These are phyloP conservation scores for Oryzias dopingdopingensis DNA, from an alignment of 2,797 vertebrate genomes.

Conservation along the genomic window DNA sequence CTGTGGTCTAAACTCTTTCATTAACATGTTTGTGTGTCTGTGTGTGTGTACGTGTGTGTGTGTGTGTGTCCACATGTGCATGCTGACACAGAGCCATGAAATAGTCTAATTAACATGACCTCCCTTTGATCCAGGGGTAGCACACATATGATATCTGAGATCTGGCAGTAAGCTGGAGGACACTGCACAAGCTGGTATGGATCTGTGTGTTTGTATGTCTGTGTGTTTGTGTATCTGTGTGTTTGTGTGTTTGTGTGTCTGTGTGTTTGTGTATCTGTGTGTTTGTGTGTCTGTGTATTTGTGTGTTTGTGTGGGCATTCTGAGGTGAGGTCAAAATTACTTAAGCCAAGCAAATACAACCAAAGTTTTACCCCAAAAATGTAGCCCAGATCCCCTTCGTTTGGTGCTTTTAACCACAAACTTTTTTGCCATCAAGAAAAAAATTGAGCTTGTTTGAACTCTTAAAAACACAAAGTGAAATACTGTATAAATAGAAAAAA, in stretches of 20 bases:
- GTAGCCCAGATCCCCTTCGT: not conserved
- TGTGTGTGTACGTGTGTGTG: slow-evolving; percentile 11
- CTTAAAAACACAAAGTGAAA: not conserved
- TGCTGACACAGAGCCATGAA: slow-evolving; percentile 70
- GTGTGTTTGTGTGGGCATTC: slow-evolving; percentile 6
- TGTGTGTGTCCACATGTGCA: slow-evolving; percentile 24
- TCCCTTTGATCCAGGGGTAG: slow-evolving; percentile 76
- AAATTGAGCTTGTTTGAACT: not conserved
- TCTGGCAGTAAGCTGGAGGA: slow-evolving; percentile 47
- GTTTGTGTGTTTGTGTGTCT: not conserved
- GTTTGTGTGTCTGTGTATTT: slow-evolving; percentile 3
- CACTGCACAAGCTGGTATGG: no score
- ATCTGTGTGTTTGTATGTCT: not conserved
- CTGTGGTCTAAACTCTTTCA: slow-evolving; percentile 21
- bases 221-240: slow-evolving; percentile 2
- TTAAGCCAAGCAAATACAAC: slow-evolving; percentile 6
- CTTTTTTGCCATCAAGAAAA: not conserved
- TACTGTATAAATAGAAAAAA: not conserved
- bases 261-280: slow-evolving; percentile 2
- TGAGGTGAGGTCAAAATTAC: not conserved
- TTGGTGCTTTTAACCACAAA: not conserved
- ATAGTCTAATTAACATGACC: slow-evolving; percentile 79
- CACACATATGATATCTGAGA: slow-evolving; percentile 75
- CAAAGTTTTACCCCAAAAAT: not conserved
- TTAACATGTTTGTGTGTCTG: slow-evolving; percentile 64